These are phyloP conservation scores for Scrobipalpa atriplicella DNA, from an alignment of 2,888 invertebrate species.

Conservation along the genomic window DNA sequence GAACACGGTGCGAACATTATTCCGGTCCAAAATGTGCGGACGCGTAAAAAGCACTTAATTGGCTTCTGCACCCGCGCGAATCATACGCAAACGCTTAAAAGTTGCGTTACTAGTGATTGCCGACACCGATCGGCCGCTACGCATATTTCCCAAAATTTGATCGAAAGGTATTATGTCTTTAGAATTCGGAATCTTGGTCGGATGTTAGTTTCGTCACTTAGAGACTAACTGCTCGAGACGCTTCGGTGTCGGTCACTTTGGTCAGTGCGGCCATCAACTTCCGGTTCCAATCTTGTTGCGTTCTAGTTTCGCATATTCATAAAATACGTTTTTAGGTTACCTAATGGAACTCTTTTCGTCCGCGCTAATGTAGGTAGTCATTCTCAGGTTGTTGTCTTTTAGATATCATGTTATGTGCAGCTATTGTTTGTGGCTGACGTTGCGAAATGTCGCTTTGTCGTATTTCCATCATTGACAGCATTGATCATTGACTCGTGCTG, in stretches of 20 bases:
- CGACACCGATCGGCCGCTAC: not conserved
- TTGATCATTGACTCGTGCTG: not conserved
- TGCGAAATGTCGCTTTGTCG: too few relatives aligned
- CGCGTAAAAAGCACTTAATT: slow-evolving; percentile 79
- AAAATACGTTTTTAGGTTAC: not conserved
- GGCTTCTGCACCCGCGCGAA: slow-evolving; percentile 62
- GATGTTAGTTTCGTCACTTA: not conserved
- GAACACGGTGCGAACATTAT: slow-evolving; percentile 53
- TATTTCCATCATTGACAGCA: not conserved
- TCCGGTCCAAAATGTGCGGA: slow-evolving; percentile 64
- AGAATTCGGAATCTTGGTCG: not conserved
- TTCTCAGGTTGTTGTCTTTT: not conserved
- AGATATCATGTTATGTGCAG: too few relatives aligned
- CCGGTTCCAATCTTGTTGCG: not conserved
- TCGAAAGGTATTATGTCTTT: not conserved
- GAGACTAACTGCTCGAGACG: too few relatives aligned
- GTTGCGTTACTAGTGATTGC: slow-evolving; percentile 56
- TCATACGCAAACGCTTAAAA: slow-evolving; percentile 71
- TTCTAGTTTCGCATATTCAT: not conserved
- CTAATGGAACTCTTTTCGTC: not conserved
- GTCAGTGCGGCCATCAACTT: not conserved
- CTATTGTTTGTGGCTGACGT: too few relatives aligned
- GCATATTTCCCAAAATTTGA: not conserved
- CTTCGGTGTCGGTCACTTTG: too few relatives aligned
- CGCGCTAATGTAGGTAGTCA: too few relatives aligned